Percentiles rank a stretch among this genome's conserved stretches.
These are phyloP conservation scores for Caiman crocodilus DNA, from an alignment of 2,797 vertebrate species.

Conservation along the genomic window DNA sequence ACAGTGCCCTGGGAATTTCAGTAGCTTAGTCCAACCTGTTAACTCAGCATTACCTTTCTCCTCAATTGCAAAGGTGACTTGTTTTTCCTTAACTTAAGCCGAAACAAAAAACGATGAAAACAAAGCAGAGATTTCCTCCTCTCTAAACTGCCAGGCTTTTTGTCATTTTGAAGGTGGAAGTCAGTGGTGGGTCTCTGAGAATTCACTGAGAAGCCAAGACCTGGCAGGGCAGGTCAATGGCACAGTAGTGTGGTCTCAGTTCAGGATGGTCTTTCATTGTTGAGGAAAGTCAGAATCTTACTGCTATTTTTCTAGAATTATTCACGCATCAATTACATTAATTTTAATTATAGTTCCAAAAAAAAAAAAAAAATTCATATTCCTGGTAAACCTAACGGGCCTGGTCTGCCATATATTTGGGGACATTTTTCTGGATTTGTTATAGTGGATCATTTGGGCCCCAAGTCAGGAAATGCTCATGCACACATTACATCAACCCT, in stretches of 20 bases:
- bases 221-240: not conserved
- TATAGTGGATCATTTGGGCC: not conserved
- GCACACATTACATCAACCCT: not conserved
- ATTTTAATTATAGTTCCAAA: not conserved
- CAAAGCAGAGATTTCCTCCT: not conserved
- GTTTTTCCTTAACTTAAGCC: not conserved
- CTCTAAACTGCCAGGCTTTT: not conserved
- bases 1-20: accelerated
- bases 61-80: accelerated
- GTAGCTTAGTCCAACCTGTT: not conserved
- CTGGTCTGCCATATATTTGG: not conserved
- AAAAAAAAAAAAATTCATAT: not conserved
- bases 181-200: not conserved
- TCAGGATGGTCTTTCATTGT: not conserved
- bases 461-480: not conserved
- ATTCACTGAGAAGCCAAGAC: not conserved
- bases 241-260: accelerated
- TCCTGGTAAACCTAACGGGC: not conserved
- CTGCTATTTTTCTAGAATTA: not conserved
- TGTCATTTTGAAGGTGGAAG: not conserved
- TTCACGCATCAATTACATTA: not conserved
- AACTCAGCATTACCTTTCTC: not conserved
- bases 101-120: not conserved
- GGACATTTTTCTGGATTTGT: too few species aligned
- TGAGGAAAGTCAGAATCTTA: not conserved